Evolutionary conservation across 2,888 invertebrate species (phyloP), one percentile per base, ranked within the genome.

Genomic region (Scrobipalpa atriplicella): DNA sequence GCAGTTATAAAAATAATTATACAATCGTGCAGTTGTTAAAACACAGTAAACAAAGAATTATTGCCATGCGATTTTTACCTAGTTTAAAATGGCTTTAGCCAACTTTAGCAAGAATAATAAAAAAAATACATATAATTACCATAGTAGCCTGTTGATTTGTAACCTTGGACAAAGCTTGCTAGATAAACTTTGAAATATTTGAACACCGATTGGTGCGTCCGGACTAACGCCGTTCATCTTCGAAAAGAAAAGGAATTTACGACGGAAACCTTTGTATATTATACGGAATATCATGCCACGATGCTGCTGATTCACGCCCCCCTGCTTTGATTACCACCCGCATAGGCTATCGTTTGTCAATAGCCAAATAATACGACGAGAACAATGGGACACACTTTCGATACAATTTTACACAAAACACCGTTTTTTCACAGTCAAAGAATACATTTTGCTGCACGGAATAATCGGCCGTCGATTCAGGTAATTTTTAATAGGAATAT

Each of bases 121-220:
- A 47, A 8, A n/a, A 16, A 47, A n/a, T n/a, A n/a, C 5, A 47
- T 16, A 47, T 47, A 47, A 47, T 93, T 84, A 96, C 96, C 95
- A 94, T 76, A 94, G 80, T 75, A 95, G 93, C 76, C 95, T 93
- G 81, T 96, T 95, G 69, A 94, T 90, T 73, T 93, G 94, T 7
- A 94, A 79, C 18, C 95, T 89, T 5, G 95, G 94, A 75, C 95
- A 96, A 65, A 94, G 94, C 74, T 83, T 92, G 7, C 88, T 86
- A 13, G 85, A 92, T 19, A 92, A 74, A 72, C 85, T 93, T 76
- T 95, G 95, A 63, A 96, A 76, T 39, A 91, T 78, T 73, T 92
- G 90, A 10, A 96, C 85, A n/a, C 96, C 96, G 69, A 94, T 81
- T 13, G 96, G 96, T 62, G 95, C 92, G 68, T 95, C 94, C 71